A percentile compares a stretch with the other conserved stretches of the same genome.
phyloP scores from a whole-genome alignment of 2,888 invertebrate species.

The Calliopum simillimum region DNA sequence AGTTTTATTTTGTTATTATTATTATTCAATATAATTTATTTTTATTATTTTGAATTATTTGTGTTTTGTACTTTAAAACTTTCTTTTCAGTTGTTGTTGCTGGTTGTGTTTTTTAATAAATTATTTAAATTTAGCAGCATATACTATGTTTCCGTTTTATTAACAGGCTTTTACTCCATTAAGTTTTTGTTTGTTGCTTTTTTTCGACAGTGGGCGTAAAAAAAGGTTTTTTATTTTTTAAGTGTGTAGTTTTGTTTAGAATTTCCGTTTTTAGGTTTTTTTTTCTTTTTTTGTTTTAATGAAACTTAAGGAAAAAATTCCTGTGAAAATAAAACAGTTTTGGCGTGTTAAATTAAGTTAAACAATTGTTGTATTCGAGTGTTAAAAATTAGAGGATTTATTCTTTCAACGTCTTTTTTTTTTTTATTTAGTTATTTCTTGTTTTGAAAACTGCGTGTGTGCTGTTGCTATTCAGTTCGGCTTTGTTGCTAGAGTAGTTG shows the following conservation, averaged over 20 bases:
- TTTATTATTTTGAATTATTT: slow-evolving; percentile 49
- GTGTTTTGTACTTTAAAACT: slow-evolving; percentile 66
- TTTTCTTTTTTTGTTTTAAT: slow-evolving; percentile 15
- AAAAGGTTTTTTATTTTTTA: not conserved
- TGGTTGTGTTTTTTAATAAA: slow-evolving; percentile 51
- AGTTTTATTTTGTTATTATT: slow-evolving; percentile 44
- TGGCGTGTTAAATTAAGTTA: slow-evolving; percentile 26
- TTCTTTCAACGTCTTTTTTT: slow-evolving; percentile 28
- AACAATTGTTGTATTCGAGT: slow-evolving; percentile 38
- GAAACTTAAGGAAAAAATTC: slow-evolving; percentile 18
- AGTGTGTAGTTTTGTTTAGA: slow-evolving; percentile 30
- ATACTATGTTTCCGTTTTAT: slow-evolving; percentile 37
- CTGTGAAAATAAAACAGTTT: slow-evolving; percentile 24
- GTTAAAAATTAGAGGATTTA: slow-evolving; percentile 37
- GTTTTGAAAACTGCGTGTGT: slow-evolving; percentile 29
- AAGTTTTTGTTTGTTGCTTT: slow-evolving; percentile 29
- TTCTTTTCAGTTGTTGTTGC: slow-evolving; percentile 60
- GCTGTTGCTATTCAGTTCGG: slow-evolving; percentile 24
- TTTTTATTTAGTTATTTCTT: too few species aligned
- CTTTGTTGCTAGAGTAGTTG: slow-evolving; percentile 40
- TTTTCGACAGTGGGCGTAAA: slow-evolving; percentile 41
- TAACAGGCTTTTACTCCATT: slow-evolving; percentile 17
- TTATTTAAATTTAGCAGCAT: slow-evolving; percentile 32
- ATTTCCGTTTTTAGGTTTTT: slow-evolving; percentile 35
- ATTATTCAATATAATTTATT: slow-evolving; percentile 47